Percentiles rank a stretch among this genome's conserved stretches.
Conservation (phyloP, 1,140 invertebrate species). For the Pseudachorutes palmiensis region DNA sequence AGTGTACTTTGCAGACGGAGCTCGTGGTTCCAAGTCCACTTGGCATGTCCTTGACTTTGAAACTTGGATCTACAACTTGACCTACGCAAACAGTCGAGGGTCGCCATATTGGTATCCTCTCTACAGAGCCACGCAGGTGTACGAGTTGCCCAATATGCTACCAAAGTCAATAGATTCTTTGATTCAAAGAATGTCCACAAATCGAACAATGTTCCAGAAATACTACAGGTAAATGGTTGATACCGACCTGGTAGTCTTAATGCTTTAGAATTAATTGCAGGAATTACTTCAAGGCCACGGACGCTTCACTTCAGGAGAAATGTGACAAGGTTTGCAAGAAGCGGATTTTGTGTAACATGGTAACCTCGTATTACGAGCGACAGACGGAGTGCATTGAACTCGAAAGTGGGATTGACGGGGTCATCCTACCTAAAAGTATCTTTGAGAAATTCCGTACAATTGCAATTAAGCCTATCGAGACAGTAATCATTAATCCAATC, state of each 20-base stretch:
- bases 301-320: conserved; percentile 28
- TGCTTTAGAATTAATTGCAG: conserved; percentile 26
- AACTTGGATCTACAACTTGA: conserved; percentile 52
- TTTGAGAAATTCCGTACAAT: conserved; percentile 2
- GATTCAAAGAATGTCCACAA: conserved; percentile 29
- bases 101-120: conserved; percentile 44
- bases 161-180: conserved; percentile 27
- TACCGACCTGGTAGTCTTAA: too few species aligned
- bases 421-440: conserved; percentile 19
- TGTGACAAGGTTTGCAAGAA: conserved; percentile 38
- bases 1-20: conserved; percentile 54
- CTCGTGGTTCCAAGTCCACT: conserved; percentile 20
- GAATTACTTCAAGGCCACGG: conserved; percentile 37
- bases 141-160: conserved; percentile 26
- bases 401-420: conserved; percentile 17
- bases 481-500: neutral
- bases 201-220: conserved; percentile 26
- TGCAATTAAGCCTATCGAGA: neutral
- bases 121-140: conserved; percentile 41
- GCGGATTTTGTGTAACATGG: conserved; percentile 38
- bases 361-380: conserved; percentile 35
- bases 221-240: conserved; percentile 10
- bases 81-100: conserved; percentile 46
- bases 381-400: conserved; percentile 32
- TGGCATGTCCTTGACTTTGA: conserved; percentile 49